These are phyloP conservation scores for Heliconius aoede DNA, from an alignment of 2,888 invertebrate species.

Conservation along the genomic window DNA sequence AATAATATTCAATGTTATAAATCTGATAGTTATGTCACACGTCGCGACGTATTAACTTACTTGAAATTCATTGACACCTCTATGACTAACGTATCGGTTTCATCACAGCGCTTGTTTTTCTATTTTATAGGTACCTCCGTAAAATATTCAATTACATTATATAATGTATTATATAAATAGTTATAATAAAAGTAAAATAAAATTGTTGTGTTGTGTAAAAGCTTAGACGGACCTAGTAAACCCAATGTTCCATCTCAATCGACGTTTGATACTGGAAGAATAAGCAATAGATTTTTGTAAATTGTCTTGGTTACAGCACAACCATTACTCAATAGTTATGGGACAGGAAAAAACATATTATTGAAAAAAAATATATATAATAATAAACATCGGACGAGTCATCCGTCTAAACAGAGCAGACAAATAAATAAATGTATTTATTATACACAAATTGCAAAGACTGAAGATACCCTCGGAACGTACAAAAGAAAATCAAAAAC, in stretches of 20 bases:
- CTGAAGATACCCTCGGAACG: slow-evolving; percentile 22
- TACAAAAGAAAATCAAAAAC: slow-evolving; percentile 54
- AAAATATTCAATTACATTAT: neutral
- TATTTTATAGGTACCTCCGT: neutral
- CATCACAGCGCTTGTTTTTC: neutral
- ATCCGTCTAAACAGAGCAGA: slow-evolving; percentile 24
- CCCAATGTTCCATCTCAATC: neutral
- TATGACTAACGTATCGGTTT: slow-evolving; percentile 21
- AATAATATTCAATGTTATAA: neutral
- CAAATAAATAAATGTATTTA: slow-evolving; percentile 35
- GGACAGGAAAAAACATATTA: no score
- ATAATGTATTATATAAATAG: neutral
- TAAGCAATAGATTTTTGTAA: neutral
- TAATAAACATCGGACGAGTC: no score
- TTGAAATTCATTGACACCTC: slow-evolving; percentile 19
- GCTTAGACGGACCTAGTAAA: neutral
- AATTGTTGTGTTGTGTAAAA: neutral
- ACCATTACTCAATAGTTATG: no score
- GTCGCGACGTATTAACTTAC: slow-evolving; percentile 19
- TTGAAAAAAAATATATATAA: no score
- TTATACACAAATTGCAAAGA: slow-evolving; percentile 43
- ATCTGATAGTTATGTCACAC: slow-evolving; percentile 8
- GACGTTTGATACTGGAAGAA: neutral
- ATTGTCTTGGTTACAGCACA: no score
- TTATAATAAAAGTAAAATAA: neutral